phyloP scores from a whole-genome alignment of 2,888 invertebrate genomes.

The Emmelina monodactyla region DNA sequence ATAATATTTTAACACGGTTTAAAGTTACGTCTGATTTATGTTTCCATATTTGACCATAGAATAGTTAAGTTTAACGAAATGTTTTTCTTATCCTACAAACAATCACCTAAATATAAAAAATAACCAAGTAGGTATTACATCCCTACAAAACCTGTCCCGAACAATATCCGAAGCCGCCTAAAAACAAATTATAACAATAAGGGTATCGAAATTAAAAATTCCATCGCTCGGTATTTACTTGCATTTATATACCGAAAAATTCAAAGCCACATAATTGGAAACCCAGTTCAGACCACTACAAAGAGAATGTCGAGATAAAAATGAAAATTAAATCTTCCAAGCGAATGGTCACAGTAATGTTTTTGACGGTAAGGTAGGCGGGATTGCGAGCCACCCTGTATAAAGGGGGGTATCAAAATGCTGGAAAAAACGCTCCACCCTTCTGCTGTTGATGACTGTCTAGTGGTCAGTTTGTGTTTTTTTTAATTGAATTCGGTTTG shows the following conservation, averaged over 20 bases:
- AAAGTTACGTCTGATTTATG: too few relatives aligned
- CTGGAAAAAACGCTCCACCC: slow-evolving; percentile 32
- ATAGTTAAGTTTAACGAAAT: too few relatives aligned
- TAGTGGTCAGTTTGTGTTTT: slow-evolving; percentile 2
- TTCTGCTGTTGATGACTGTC: slow-evolving; percentile 8
- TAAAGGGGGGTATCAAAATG: slow-evolving; percentile 53
- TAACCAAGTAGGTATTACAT: too few relatives aligned
- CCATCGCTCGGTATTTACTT: slow-evolving; percentile 47
- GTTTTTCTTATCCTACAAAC: too few relatives aligned
- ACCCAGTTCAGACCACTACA: slow-evolving; percentile 62
- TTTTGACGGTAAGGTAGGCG: slow-evolving; percentile 60
- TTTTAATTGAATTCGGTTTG: background rate
- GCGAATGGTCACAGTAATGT: slow-evolving; percentile 64
- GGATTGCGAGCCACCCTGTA: slow-evolving; percentile 19
- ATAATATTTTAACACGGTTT: too few relatives aligned
- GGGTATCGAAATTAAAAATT: slow-evolving; percentile 48
- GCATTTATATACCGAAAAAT: slow-evolving; percentile 46
- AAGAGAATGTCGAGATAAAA: slow-evolving; percentile 68
- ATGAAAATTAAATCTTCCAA: slow-evolving; percentile 68
- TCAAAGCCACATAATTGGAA: slow-evolving; percentile 64
- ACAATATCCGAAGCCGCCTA: too few relatives aligned
- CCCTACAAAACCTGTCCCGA: too few relatives aligned
- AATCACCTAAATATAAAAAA: too few relatives aligned
- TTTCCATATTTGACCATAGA: too few relatives aligned
- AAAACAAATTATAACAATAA: background rate